These are phyloP conservation scores for Gymnocypris eckloni DNA, from an alignment of 2,797 vertebrate genomes.

Conservation along the genomic window DNA sequence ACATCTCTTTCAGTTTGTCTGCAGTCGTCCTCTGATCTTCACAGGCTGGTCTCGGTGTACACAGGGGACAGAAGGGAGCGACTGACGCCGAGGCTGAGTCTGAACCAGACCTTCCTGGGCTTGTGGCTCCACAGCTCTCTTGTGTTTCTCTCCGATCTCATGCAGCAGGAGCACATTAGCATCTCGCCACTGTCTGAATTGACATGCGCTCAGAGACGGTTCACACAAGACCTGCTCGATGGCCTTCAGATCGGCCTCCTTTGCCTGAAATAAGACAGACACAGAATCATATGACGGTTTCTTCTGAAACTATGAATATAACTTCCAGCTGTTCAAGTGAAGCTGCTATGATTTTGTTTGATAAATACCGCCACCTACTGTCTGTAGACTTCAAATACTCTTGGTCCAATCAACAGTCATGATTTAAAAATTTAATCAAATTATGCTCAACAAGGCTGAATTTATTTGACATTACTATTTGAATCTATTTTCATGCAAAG, in stretches of 20 bases:
- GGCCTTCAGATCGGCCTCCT: constrained; percentile 82
- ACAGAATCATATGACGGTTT: constrained; percentile 24
- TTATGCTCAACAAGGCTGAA: not conserved
- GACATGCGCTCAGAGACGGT: constrained; percentile 75
- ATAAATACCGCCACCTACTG: constrained; percentile 30
- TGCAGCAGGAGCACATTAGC: constrained; percentile 81
- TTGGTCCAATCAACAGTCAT: not conserved
- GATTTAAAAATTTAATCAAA: not conserved
- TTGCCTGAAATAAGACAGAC: constrained; percentile 72
- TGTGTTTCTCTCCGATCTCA: constrained; percentile 75
- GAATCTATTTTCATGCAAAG: not conserved
- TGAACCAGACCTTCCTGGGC: not conserved
- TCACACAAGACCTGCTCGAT: constrained; percentile 83
- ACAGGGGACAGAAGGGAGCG: not conserved
- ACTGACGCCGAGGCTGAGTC: not conserved
- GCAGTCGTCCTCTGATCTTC: not conserved
- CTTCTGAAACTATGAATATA: not conserved
- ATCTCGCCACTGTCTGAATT: constrained; percentile 82
- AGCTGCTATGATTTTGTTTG: not conserved
- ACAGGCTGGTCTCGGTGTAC: constrained; percentile 55
- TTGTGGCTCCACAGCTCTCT: constrained; percentile 1
- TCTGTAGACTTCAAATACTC: not conserved
- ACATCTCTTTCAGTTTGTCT: not conserved
- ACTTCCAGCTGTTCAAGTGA: not conserved
- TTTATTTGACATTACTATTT: no score